Percentiles rank a stretch among this genome's conserved stretches.
Conservation (phyloP, 2,797 vertebrate genomes). For the Margarornis squamiger region DNA sequence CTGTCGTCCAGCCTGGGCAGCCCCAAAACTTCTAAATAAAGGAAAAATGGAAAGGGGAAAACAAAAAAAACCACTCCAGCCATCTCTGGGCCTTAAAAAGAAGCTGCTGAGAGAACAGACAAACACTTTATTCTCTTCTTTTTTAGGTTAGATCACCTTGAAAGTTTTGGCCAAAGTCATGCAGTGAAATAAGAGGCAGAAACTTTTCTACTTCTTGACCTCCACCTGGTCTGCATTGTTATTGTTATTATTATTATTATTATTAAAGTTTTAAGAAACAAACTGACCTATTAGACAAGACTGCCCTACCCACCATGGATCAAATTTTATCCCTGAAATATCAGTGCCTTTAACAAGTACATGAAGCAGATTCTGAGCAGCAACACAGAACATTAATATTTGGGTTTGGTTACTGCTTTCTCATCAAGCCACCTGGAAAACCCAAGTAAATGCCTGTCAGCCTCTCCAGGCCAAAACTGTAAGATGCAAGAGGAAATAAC, state of each 20-base stretch:
- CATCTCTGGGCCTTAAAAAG: not conserved
- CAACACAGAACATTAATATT: not conserved
- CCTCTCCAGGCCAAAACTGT: not conserved
- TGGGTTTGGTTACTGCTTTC: not conserved
- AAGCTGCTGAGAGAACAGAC: not conserved
- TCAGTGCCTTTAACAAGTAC: not conserved
- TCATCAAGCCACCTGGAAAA: not conserved
- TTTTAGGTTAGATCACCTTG: not conserved
- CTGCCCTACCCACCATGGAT: too few relatives aligned
- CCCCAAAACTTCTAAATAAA: not conserved
- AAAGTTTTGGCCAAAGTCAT: not conserved
- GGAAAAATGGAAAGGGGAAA: not conserved
- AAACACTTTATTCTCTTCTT: not conserved
- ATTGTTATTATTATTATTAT: not conserved
- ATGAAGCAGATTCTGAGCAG: not conserved
- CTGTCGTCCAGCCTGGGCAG: not conserved
- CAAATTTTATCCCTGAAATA: not conserved
- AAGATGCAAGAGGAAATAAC: not conserved
- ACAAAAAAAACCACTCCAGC: not conserved
- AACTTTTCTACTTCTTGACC: not conserved
- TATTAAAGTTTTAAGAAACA: not conserved
- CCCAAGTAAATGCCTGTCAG: not conserved
- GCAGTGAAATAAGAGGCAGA: not conserved
- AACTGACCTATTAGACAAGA: not conserved
- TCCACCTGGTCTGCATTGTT: not conserved